Base-by-base conservation (phyloP, 2,113 vertebrate species). In the Lipotes vexillifer region DNA sequence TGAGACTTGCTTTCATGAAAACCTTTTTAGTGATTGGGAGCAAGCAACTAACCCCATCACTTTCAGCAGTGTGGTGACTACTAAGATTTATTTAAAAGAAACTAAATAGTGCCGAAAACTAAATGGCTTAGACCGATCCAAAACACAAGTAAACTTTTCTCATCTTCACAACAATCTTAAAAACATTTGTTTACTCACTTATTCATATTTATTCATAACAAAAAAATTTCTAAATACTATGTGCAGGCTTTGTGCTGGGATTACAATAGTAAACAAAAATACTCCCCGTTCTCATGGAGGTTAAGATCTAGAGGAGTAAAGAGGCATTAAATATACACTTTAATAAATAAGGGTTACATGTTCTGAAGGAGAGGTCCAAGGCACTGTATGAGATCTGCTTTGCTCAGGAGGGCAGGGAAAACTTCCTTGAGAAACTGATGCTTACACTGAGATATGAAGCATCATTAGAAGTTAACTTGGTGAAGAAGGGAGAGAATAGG, bases 301-400 rank as follows among this genome's bases (percentile, higher is more conserved):
- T 12, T 25, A 49, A 66, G 25, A 2, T 7, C 29, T 21, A 20
- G 25, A 8, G 61, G 59, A 29, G 33, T 15, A 15, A 25, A 90
- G 14, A 74, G 55, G 31, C 2, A 13, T 31, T 25, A 3, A 78
- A 20, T 36, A 15, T 2, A 38, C 1, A 38, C 25, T 86, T 80
- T n/a, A n/a, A 44, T 59, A 38, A 86, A 36, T 44, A 52, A 49
- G 3, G 3, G 18, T 23, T 71, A 5, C 3, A 2, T 1, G 0
- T 14, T 82, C 36, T 71, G 12, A 93, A 57, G 29, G 55, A 44
- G 21, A 38, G 15, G 17, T n/a, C 15, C n/a, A 1, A 31, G 29
- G 41, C 38, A 25, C 36, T 65, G 3, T 59, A 4, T 9, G 15
- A 52, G 9, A 21, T 17, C 23, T n/a, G 20, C 23, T 82, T 46